Evolutionary conservation across 1,140 invertebrate species (phyloP), one percentile per base, ranked within the genome.

Genomic region (Drosophila virilis): DNA sequence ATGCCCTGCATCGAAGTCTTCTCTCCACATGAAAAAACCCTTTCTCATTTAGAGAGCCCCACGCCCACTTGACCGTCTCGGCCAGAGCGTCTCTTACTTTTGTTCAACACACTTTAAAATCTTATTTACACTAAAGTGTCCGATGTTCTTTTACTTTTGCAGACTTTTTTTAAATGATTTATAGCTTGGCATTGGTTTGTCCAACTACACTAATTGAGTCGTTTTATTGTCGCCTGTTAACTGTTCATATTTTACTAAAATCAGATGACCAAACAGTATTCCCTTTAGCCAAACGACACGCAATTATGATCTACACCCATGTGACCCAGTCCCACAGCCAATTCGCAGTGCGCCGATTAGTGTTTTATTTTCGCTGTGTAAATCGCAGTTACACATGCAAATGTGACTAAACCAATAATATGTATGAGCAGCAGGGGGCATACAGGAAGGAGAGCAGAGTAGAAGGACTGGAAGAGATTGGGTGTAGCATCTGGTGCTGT

Each of bases 381-480:
- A 89, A 89, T 89, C 77, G 84, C 74, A 80, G 85, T 80, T 89
- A 73, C 74, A 84, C 88, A 89, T 89, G 85, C 80, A 89, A 89
- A 84, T 89, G 80, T 80, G 77, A 89, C 84, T 89, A 89, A 89
- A 84, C 84, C 84, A 89, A 89, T 89, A 89, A 89, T 90, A 80
- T 80, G 78, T 73, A 42, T 77, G 42, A 45, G n/a, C 15, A n/a
- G 9, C 32, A 51, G 48, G 59, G 62, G 40, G 3, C 22, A 5
- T 0, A 9, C 8, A n/a, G 46, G 10, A 37, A 17, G 17, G 3
- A 45, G 32, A 60, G 57, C 10, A 10, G 8, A 7, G 17, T 12
- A 8, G 35, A 7, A 12, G 9, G 8, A 28, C 13, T 43, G 28
- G n/a, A 13, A 67, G 28, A 28, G 61, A 50, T 43, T 60, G 42